A percentile compares a stretch with the other conserved stretches of the same genome.
phyloP scores from a whole-genome alignment of 2,888 invertebrate genomes.

The Drosophila dives region DNA sequence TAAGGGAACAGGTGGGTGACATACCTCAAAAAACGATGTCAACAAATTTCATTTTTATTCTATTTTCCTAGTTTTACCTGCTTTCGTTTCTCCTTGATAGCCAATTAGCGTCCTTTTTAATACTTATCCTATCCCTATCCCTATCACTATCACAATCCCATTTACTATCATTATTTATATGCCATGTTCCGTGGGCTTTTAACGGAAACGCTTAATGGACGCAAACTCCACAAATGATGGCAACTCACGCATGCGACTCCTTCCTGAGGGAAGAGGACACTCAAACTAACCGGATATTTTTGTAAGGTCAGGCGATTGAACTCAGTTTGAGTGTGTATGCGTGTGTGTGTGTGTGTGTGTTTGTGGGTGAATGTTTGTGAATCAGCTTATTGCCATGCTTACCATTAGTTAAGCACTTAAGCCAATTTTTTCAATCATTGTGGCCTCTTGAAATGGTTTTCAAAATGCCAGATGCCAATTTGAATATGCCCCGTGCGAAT shows the following conservation, averaged over 20 bases:
- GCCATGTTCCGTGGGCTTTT: constrained; percentile 25
- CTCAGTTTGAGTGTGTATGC: neutral
- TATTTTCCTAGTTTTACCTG: neutral
- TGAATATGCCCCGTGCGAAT: constrained; percentile 29
- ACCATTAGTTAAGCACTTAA: constrained; percentile 61
- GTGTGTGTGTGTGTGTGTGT: neutral
- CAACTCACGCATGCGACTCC: constrained; percentile 54
- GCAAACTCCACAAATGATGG: constrained; percentile 42
- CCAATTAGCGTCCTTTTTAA: constrained; percentile 35
- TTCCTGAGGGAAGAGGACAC: constrained; percentile 26
- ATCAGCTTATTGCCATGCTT: constrained; percentile 57
- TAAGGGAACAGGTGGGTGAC: neutral
- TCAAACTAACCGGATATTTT: constrained; percentile 37
- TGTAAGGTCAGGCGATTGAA: constrained; percentile 17
- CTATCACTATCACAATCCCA: neutral
- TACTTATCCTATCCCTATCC: neutral
- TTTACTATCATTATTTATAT: constrained; percentile 33
- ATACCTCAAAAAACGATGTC: neutral
- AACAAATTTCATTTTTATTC: neutral
- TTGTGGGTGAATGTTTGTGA: constrained; percentile 20
- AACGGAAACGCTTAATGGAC: constrained; percentile 51
- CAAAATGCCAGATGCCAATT: constrained; percentile 32
- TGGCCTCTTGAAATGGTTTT: constrained; percentile 5
- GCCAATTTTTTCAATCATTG: constrained; percentile 61
- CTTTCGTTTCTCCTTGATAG: constrained; percentile 4